Evolutionary conservation across 2,888 invertebrate genomes (phyloP), one percentile per base, ranked within the genome.

Genomic region (Punctoribates punctum): DNA sequence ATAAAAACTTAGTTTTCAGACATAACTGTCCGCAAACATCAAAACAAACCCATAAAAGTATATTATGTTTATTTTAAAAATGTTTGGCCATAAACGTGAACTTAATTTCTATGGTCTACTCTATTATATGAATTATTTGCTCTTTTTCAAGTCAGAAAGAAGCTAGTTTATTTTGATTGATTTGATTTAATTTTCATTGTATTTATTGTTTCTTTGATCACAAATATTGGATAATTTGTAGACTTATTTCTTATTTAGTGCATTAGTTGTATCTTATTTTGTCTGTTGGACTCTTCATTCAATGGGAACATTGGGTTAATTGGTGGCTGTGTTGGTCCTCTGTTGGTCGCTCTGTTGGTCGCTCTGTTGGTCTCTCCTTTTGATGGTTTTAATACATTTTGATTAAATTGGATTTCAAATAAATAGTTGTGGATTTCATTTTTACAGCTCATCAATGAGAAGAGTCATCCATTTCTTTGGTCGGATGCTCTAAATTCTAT

Each of bases 131-230:
- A 70, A 38, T n/a, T 15, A 5, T n/a, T 34, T n/a, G 70, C 46
- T 23, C 17, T 11, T 23, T 70, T 34, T 1, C n/a, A 6, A 11
- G n/a, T 17, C 6, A 4, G 9, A 11, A 29, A 29, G n/a, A 70
- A 70, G 38, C 70, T 70, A n/a, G 38, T 67, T 70, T 70, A 70
- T 38, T 70, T 70, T 70, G 70, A 70, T 70, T 46, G 70, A 70
- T 70, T 70, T 70, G 70, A 70, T 70, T 70, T 70, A 70, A 70
- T 70, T 46, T 70, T 8, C 20, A 8, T 70, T 70, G 46, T 38
- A 46, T 34, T 27, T 65, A 65, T 34, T 65, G 27, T 34, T 11
- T 65, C 34, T 15, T 34, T 46, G 5, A 23, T 23, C 23, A 38
- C 20, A 70, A 70, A 4, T 20, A n/a, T 17, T 70, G 46, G n/a